phyloP scores from a whole-genome alignment of 2,113 vertebrate species.

The Onychostruthus taczanowskii region DNA sequence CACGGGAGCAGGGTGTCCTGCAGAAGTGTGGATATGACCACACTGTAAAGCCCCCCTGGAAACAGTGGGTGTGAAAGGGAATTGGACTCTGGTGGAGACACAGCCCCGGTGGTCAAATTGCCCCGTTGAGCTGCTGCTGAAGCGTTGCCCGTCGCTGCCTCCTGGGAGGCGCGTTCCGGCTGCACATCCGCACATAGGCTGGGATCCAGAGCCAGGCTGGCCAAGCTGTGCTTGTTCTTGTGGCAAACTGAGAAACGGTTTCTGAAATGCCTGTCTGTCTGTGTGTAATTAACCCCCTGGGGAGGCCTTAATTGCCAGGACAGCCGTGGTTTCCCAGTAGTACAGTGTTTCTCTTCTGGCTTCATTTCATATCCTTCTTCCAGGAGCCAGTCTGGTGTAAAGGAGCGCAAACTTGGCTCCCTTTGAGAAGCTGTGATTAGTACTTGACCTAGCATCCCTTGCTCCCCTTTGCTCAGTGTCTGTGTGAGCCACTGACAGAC shows the following conservation, averaged over 20 bases:
- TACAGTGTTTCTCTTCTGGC: slow-evolving; percentile 28
- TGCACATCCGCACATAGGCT: neutral
- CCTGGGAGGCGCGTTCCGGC: neutral
- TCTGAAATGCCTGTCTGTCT: neutral
- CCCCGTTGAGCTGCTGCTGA: neutral
- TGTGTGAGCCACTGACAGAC: neutral
- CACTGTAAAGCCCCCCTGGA: neutral
- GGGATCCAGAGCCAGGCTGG: neutral
- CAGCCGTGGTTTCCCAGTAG: slow-evolving; percentile 12
- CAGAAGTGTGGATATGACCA: neutral
- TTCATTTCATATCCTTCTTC: slow-evolving; percentile 35
- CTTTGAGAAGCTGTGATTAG: slow-evolving; percentile 51
- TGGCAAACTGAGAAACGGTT: neutral
- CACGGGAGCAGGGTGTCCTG: neutral
- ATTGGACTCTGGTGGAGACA: neutral
- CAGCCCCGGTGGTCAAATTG: fast-evolving
- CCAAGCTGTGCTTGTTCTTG: neutral
- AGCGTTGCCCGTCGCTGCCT: fast-evolving
- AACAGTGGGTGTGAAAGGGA: neutral
- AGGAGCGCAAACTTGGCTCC: slow-evolving; percentile 29
- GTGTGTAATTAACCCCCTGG: slow-evolving; percentile 63
- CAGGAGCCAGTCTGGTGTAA: neutral
- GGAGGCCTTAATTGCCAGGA: slow-evolving; percentile 45
- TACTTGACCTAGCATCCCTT: slow-evolving; percentile 5
- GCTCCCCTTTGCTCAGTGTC: neutral